A percentile compares a stretch with the other conserved stretches of the same genome.
These are phyloP conservation scores for Eolophus roseicapilla DNA, from an alignment of 2,113 vertebrate species.

Conservation along the genomic window DNA sequence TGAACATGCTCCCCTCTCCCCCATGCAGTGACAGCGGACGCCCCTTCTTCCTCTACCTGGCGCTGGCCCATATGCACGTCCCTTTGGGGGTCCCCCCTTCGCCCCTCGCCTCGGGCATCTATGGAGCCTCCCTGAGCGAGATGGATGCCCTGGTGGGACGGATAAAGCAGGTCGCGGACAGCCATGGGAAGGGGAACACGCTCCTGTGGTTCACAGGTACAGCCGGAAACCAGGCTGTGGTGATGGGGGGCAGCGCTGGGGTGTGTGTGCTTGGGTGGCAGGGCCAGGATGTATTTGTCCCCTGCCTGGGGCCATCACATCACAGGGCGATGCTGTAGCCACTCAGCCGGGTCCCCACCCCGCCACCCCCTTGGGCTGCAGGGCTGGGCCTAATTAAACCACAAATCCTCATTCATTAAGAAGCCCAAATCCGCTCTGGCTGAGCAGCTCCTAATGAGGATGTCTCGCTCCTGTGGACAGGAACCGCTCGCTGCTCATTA, in stretches of 20 bases:
- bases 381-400: slow-evolving; percentile 42
- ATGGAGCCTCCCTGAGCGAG: slow-evolving; percentile 79
- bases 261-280: accelerated
- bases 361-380: accelerated
- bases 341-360: neutral
- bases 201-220: slow-evolving; percentile 93
- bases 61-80: slow-evolving; percentile 92
- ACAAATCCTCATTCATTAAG: slow-evolving; percentile 45
- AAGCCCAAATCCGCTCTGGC: slow-evolving; percentile 41
- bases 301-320: neutral
- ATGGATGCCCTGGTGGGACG: slow-evolving; percentile 88
- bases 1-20: neutral
- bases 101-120: slow-evolving; percentile 8
- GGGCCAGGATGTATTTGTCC: neutral
- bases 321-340: neutral
- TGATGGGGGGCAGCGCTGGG: neutral
- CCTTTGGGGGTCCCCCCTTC: slow-evolving; percentile 71
- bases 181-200: slow-evolving; percentile 72
- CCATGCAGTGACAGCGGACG: slow-evolving; percentile 67
- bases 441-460: slow-evolving; percentile 61
- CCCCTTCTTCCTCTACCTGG: slow-evolving; percentile 91
- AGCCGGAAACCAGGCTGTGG: neutral
- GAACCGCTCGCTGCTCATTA: slow-evolving; percentile 34
- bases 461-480: neutral
- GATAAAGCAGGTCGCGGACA: slow-evolving; percentile 75